Percentiles rank a stretch among this genome's conserved stretches.
These are phyloP conservation scores for Chaetophractus vellerosus DNA, from an alignment of 2,797 vertebrate species.

Conservation along the genomic window DNA sequence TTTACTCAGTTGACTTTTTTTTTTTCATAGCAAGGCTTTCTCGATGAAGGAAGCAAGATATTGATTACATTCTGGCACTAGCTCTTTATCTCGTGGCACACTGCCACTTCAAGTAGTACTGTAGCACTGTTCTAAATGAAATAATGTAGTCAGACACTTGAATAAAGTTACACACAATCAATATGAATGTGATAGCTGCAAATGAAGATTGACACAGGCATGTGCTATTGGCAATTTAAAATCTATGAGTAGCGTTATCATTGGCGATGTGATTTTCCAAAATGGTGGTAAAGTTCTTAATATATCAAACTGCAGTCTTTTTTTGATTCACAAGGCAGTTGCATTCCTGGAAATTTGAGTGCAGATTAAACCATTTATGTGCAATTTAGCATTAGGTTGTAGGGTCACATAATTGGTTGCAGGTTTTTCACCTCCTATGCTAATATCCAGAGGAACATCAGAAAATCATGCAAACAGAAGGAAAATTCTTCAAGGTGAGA, in stretches of 20 bases:
- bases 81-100: background rate
- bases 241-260: background rate
- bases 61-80: background rate
- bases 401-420: background rate
- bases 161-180: background rate
- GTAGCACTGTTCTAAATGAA: background rate
- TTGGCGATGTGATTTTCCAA: background rate
- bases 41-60: background rate
- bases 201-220: background rate
- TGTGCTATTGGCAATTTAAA: background rate
- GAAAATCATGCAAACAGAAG: background rate
- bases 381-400: background rate
- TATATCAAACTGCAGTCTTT: background rate
- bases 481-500: background rate
- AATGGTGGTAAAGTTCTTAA: background rate
- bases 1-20: background rate
- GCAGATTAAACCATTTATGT: background rate
- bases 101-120: background rate
- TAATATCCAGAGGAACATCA: background rate
- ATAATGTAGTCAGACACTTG: background rate
- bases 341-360: background rate
- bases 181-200: background rate
- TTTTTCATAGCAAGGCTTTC: conserved; percentile 18
- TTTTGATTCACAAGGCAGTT: background rate
- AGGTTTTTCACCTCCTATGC: background rate